Base-by-base conservation (phyloP, 53 echinoderm and acorn worm genomes). In the Zoroaster sp. region DNA sequence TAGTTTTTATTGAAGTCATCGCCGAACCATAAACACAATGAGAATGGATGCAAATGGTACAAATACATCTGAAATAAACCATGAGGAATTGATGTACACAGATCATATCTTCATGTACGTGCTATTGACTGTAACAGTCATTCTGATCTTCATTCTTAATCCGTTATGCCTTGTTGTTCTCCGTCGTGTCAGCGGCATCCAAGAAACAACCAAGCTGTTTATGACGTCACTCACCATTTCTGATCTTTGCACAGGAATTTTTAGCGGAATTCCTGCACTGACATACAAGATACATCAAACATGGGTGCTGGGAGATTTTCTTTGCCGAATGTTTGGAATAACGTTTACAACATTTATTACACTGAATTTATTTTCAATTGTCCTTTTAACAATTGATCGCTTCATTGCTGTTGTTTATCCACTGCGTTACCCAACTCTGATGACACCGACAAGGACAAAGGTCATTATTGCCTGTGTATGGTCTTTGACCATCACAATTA, bases 201-300 rank as follows among this genome's bases (percentile, higher is more conserved):
- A 69, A 14, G 89, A 89, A 32, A 78, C 71, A 5, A 89, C 89
- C 52, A 89, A 89, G 38, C 34, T 88, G 45, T 78, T 78, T 47
- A 88, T 88, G 68, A 34, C 68, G 5, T 88, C 89, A 0, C 69
- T 88, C 9, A 78, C 77, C 1, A 32, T 70, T 28, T 66, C 89
- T n/a, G 89, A 88, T 38, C 51, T 88, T 10, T 70, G 25, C 43
- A 70, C 32, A 7, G 89, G 89, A 2, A 6, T 88, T 17, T 83
- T 83, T 46, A 33, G 69, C 35, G 69, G 47, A 6, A 11, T 71
- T 18, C 83, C 72, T n/a, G 17, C 1, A 6, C n/a, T 47, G 20
- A 46, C 47, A 28, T 69, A 71, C 25, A 35, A 23, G 38, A 17
- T 45, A 32, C 15, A 33, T 28, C 1, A 40, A 9, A 4, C 34